phyloP scores from a whole-genome alignment of 2,797 vertebrate genomes.

The Megalops cyprinoides region DNA sequence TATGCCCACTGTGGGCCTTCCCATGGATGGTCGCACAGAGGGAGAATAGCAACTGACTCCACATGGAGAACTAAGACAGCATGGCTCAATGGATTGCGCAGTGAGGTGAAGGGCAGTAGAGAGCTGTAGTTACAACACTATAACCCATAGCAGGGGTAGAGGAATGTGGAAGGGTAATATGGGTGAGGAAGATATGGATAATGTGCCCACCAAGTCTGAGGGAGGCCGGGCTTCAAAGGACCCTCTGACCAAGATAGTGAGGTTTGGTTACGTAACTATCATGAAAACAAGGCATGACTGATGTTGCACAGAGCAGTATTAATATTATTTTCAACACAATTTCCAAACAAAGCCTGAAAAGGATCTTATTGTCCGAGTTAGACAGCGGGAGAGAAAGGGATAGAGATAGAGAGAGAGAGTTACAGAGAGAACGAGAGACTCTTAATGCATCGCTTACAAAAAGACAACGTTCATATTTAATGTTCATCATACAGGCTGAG shows the following conservation, averaged over 20 bases:
- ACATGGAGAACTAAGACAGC: no score
- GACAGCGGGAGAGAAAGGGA: slow-evolving; percentile 43
- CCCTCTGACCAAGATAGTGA: slow-evolving; percentile 33
- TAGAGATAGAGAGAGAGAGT: slow-evolving; percentile 46
- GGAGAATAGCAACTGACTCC: no score
- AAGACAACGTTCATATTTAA: slow-evolving; percentile 78
- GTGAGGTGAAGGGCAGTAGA: neutral
- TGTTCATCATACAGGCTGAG: slow-evolving; percentile 73
- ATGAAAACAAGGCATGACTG: slow-evolving; percentile 48
- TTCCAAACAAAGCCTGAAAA: slow-evolving; percentile 59
- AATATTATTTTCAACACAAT: slow-evolving; percentile 58
- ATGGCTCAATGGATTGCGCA: no score
- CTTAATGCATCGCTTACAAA: slow-evolving; percentile 68
- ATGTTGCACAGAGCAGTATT: slow-evolving; percentile 56
- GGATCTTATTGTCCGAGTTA: slow-evolving; percentile 68
- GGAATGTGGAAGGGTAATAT: no score
- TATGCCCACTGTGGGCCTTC: no score
- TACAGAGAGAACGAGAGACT: slow-evolving; percentile 36
- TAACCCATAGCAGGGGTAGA: neutral
- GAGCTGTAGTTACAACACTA: neutral
- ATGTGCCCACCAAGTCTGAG: no score
- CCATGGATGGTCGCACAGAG: no score
- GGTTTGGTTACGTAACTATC: neutral
- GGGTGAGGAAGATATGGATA: no score
- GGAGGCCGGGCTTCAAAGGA: slow-evolving; percentile 7